phyloP scores from a whole-genome alignment of 2,888 invertebrate species.

The Drosophila suboccidentalis region DNA sequence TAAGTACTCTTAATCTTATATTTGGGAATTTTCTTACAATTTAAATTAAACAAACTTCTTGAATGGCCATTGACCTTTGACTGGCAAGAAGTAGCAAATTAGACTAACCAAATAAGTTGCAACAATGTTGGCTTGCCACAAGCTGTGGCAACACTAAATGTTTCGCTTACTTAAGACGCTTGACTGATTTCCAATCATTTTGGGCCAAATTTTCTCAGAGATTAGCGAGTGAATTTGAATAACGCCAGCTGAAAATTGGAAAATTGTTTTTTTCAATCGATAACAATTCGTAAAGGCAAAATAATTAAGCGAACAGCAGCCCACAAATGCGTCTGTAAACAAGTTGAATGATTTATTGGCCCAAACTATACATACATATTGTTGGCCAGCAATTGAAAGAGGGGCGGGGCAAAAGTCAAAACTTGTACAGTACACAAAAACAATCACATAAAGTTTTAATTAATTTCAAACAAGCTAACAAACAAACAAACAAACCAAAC shows the following conservation, averaged over 20 bases:
- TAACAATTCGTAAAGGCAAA: slow-evolving; percentile 26
- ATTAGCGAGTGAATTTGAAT: slow-evolving; percentile 25
- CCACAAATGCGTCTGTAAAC: slow-evolving; percentile 47
- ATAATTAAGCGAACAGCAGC: slow-evolving; percentile 30
- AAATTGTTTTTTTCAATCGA: slow-evolving; percentile 34
- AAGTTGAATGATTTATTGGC: slow-evolving; percentile 47
- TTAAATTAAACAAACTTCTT: not conserved
- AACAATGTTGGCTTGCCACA: slow-evolving; percentile 17
- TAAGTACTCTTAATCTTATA: too few species aligned
- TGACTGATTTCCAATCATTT: slow-evolving; percentile 40
- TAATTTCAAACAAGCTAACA: slow-evolving; percentile 75
- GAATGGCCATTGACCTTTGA: slow-evolving; percentile 5
- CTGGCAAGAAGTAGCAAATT: not conserved
- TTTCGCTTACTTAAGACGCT: slow-evolving; percentile 29
- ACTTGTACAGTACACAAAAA: slow-evolving; percentile 59
- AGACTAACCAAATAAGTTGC: slow-evolving; percentile 14
- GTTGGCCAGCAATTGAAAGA: too few species aligned
- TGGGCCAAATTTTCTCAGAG: slow-evolving; percentile 16
- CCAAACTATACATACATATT: slow-evolving; percentile 13
- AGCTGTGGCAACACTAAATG: slow-evolving; percentile 33
- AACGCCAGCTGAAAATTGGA: slow-evolving; percentile 5
- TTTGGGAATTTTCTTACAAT: not conserved
- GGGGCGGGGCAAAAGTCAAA: slow-evolving; percentile 3
- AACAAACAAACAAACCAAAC: slow-evolving; percentile 45
- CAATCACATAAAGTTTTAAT: slow-evolving; percentile 79